Conservation (phyloP, 1,140 invertebrate species). For the Ooceraea biroi region DNA sequence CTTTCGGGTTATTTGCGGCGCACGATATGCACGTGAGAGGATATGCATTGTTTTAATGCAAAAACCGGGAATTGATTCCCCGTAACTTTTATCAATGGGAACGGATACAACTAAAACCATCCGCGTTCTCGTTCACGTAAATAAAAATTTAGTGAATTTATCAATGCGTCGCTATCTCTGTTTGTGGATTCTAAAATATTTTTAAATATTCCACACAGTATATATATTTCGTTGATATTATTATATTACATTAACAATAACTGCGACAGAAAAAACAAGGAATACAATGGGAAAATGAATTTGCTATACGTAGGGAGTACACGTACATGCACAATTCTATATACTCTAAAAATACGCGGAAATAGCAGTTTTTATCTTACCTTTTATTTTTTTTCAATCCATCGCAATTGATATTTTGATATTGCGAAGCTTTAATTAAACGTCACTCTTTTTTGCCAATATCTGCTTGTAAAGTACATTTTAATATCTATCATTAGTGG, state of each 20-base stretch:
- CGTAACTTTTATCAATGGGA: neutral
- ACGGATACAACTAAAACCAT: neutral
- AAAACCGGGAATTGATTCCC: neutral
- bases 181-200: neutral
- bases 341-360: constrained; percentile 9
- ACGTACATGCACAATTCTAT: neutral
- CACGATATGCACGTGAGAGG: neutral
- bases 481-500: too few relatives aligned
- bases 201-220: constrained; percentile 14
- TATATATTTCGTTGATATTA: neutral
- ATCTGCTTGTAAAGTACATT: too few relatives aligned
- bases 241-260: too few relatives aligned
- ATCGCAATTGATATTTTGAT: too few relatives aligned
- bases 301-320: neutral
- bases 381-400: too few relatives aligned
- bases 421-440: too few relatives aligned
- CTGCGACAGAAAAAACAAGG: neutral
- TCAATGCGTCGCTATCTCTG: neutral
- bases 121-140: neutral
- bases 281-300: neutral
- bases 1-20: neutral
- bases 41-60: neutral
- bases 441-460: too few relatives aligned
- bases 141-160: constrained; percentile 3
- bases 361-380: neutral